Evolutionary conservation across 1,140 invertebrate species (phyloP), one percentile per base, ranked within the genome.

Genomic region (Drosophila seguyi): DNA sequence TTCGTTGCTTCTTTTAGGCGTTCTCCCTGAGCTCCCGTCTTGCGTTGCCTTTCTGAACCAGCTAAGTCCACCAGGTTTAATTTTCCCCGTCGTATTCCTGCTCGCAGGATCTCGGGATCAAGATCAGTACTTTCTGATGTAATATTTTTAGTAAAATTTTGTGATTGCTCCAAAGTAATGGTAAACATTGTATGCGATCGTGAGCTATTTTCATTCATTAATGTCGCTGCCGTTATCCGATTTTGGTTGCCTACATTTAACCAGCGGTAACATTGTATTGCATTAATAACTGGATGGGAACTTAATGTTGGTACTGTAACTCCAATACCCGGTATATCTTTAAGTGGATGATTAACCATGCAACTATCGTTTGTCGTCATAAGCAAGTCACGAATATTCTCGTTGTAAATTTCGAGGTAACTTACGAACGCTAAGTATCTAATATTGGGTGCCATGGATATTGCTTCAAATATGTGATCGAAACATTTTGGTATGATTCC

Each of bases 341-440:
- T 97, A 6, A 98, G 93, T 20, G 96, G 95, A 63, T 77, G 90
- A 76, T 59, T 91, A 34, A 38, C 61, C 13, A 73, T 5, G 7
- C 41, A 58, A 27, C 62, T 39, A 20, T 83, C 67, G 20, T 63
- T 60, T 22, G 79, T 63, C 75, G 86, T 91, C 0, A 55, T 14
- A 16, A 98, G 92, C 8, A 98, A 93, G 92, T 97, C 97, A 45
- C 96, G 93, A 61, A 98, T 95, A 90, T 96, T 96, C 93, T 98
- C 97, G 93, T 98, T 98, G 93, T 98, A 98, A 47, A 98, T 98
- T 93, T 99, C 98, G 42, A 99, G 94, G 92, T 98, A 99, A 52
- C 97, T 98, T n/a, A 97, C 95, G 59, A 98, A 94, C 0, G 98
- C 97, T 44, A 99, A 93, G 92, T 97, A 99, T 92, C 98, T 97